Percentiles rank a stretch among this genome's conserved stretches.
Conservation (phyloP, 2,113 vertebrate genomes). For the Neolamprologus hecqui region DNA sequence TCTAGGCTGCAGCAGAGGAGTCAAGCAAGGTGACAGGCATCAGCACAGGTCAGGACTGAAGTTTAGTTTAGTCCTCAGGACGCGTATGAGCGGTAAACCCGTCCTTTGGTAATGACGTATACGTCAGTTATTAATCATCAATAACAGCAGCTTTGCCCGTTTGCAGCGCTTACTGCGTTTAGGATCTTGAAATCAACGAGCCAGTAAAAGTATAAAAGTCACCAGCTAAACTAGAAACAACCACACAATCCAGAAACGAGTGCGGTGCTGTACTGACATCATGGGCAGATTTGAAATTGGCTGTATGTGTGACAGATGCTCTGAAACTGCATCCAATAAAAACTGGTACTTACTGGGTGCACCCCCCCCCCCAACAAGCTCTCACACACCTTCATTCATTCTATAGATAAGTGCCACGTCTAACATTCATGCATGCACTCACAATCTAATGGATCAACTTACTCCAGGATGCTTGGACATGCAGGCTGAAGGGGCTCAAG, state of each 20-base stretch:
- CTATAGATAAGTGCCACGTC: not conserved
- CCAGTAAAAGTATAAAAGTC: not conserved
- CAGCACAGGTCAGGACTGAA: not conserved
- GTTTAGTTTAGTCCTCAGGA: not conserved
- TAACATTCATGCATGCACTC: not conserved
- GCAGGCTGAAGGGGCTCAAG: not conserved
- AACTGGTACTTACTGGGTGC: not conserved
- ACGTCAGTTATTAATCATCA: not conserved
- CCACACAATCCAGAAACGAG: no score
- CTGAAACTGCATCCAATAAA: not conserved
- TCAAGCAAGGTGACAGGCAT: conserved; percentile 31
- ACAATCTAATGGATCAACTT: not conserved
- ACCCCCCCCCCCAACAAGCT: not conserved
- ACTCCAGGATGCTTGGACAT: not conserved
- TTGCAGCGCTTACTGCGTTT: not conserved
- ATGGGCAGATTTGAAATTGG: not conserved
- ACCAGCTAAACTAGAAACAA: not conserved
- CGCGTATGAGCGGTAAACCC: not conserved
- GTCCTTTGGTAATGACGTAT: not conserved
- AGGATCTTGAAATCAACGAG: not conserved
- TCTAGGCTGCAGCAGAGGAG: not conserved
- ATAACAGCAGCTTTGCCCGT: not conserved
- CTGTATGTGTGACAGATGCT: not conserved
- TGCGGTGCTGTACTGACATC: not conserved
- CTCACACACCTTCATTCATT: not conserved